These are phyloP conservation scores for Enteromius thamalakanensis DNA, from an alignment of 2,797 vertebrate species.

Conservation along the genomic window DNA sequence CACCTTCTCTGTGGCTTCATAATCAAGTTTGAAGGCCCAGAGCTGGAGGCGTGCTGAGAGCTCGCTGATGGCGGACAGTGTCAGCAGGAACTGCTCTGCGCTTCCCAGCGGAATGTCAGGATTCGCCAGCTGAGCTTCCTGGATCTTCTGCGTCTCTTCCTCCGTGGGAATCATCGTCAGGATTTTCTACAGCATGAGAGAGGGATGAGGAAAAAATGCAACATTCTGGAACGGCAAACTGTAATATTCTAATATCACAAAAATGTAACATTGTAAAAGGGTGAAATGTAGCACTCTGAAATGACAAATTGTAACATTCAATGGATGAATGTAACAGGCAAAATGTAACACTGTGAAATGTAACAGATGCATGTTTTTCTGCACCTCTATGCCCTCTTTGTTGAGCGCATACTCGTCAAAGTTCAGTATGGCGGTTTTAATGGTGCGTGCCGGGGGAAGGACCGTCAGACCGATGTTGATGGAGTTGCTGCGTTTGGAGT, in stretches of 20 bases:
- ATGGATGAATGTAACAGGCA: not conserved
- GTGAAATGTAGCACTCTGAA: not conserved
- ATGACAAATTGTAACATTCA: not conserved
- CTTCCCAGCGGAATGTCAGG: constrained; percentile 84
- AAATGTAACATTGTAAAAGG: not conserved
- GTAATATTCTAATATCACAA: not conserved
- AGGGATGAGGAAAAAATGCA: not conserved
- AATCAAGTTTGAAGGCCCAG: constrained; percentile 92
- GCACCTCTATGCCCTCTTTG: constrained; percentile 92
- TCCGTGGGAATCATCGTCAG: constrained; percentile 88
- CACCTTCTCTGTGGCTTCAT: constrained; percentile 91
- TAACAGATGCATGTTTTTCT: not conserved
- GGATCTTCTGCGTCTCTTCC: constrained; percentile 89
- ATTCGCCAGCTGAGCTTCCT: constrained; percentile 84
- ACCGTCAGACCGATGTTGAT: constrained; percentile 89
- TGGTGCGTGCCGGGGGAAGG: constrained; percentile 86
- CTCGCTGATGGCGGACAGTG: constrained; percentile 85
- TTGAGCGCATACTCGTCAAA: constrained; percentile 91
- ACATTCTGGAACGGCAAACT: not conserved
- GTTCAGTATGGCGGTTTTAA: constrained; percentile 89
- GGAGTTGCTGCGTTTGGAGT: constrained; percentile 81
- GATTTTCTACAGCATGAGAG: constrained; percentile 79
- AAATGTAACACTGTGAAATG: not conserved
- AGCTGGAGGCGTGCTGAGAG: constrained; percentile 87
- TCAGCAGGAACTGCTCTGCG: constrained; percentile 87